Evolutionary conservation across 1,140 invertebrate genomes (phyloP).

Genomic region (Brachionus paranguensis): DNA sequence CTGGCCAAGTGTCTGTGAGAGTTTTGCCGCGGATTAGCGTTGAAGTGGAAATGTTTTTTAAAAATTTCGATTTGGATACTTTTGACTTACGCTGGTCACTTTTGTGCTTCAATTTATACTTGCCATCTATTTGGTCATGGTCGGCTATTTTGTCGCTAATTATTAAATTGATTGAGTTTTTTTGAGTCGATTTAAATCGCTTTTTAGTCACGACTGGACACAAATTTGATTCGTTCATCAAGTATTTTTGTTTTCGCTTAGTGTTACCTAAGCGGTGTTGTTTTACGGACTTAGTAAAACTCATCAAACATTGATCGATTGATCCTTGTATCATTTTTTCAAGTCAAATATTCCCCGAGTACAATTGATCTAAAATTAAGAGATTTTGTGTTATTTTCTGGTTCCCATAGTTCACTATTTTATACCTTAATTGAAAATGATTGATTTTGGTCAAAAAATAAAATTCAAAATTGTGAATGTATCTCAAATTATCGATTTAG

Average conservation of each 20-base stretch:
- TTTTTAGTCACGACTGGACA: neutral
- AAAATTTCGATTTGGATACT: neutral
- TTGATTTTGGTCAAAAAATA: neutral
- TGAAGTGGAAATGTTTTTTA: neutral
- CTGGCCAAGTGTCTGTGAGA: neutral
- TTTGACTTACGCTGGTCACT: neutral
- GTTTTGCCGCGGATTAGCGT: neutral
- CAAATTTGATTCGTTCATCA: constrained; percentile 19
- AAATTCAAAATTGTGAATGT: neutral
- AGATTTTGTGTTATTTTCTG: neutral
- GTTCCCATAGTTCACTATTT: neutral
- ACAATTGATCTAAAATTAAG: constrained; percentile 4
- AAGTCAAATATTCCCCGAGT: constrained; percentile 1
- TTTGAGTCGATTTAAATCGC: neutral
- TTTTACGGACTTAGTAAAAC: constrained; percentile 1
- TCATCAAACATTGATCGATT: constrained; percentile 22
- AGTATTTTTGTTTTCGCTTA: neutral
- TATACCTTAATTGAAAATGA: neutral
- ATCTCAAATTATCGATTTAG: constrained; percentile 5
- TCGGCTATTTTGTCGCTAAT: neutral
- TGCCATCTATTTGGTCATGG: neutral
- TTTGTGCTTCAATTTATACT: neutral
- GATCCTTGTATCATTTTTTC: constrained; percentile 29
- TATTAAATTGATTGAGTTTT: constrained; percentile 2
- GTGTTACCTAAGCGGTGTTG: neutral